Evolutionary conservation across 2,113 vertebrate species (phyloP).

Genomic region (Dicentrarchus labrax): DNA sequence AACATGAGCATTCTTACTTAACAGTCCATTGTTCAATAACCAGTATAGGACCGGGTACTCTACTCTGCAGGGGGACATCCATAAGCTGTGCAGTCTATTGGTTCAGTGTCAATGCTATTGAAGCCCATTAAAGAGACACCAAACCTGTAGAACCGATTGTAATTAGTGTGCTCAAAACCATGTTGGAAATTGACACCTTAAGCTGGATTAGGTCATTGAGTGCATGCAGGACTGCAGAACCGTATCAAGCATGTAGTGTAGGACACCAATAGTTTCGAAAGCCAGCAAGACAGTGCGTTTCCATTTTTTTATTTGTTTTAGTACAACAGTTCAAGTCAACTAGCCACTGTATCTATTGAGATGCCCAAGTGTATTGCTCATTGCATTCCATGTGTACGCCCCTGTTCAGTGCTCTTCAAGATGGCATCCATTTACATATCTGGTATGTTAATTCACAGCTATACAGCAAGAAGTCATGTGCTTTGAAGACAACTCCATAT

Average conservation of each 20-base stretch:
- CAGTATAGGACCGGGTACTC: not conserved
- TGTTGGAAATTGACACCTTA: not conserved
- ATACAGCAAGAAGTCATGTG: conserved; percentile 66
- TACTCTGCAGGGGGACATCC: no score
- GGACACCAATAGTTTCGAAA: not conserved
- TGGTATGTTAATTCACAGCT: conserved; percentile 68
- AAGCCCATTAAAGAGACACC: not conserved
- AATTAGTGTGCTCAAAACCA: not conserved
- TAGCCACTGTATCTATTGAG: conserved; percentile 69
- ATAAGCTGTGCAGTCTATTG: not conserved
- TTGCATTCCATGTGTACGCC: conserved; percentile 69
- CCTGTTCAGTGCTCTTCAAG: conserved; percentile 39
- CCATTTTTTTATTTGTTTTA: conserved; percentile 71
- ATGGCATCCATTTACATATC: conserved; percentile 46
- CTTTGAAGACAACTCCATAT: conserved; percentile 60
- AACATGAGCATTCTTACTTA: not conserved
- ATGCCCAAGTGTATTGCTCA: conserved; percentile 77
- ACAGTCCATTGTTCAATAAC: not conserved
- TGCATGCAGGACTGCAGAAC: not conserved
- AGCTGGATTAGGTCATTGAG: not conserved
- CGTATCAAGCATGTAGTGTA: fast-evolving
- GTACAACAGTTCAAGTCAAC: conserved; percentile 80
- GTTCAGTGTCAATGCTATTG: not conserved
- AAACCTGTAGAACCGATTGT: no score
- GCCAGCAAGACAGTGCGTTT: conserved; percentile 14